Base-by-base conservation (phyloP, 1,140 invertebrate genomes). In the Rhysida immarginata region DNA sequence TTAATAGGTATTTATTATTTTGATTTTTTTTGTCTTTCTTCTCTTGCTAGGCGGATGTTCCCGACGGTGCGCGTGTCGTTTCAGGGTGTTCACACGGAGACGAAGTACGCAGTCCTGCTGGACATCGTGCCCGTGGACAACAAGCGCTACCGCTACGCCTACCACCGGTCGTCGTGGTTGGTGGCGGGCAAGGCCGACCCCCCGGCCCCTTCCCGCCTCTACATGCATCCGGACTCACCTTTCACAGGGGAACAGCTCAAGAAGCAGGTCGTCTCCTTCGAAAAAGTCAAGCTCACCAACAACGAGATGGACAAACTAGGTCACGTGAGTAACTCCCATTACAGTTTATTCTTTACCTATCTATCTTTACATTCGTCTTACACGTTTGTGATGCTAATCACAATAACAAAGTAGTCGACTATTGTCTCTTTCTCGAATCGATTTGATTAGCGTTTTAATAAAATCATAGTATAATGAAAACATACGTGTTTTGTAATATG, bases 191-290 rank as follows among this genome's bases (percentile, higher is more conserved):
- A 83, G 62, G 80, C 81, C 2, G 80, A 82, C 78, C 93, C 94
- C 53, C 91, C 89, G 41, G 89, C 94, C 13, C 91, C 91, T 26
- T 82, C 85, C 48, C 76, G 94, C 56, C 81, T 97, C 59, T 97
- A 96, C 74, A 79, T 90, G 48, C 96, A 99, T 77, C 95, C 95
- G 2, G 96, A 99, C 72, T 93, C 90, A 50, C 95, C 96, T 45
- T 97, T 92, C 74, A 89, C 84, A 58, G 93, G 91, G 35, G 93
- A 98, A 68, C 92, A 81, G 64, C 69, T 82, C 13, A 66, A 70
- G 55, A 80, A 81, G 62, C 81, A 84, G 67, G 77, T 81, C 25
- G 75, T 83, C 29, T 79, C 78, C n/a, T 83, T 83, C 66, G 81
- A 84, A 66, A 83, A 83, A 66, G 74, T 82, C 56, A 83, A 83